Percentiles rank a stretch among this genome's conserved stretches.
These are phyloP conservation scores for Drosophila borborema DNA, from an alignment of 2,888 invertebrate genomes.

Conservation along the genomic window DNA sequence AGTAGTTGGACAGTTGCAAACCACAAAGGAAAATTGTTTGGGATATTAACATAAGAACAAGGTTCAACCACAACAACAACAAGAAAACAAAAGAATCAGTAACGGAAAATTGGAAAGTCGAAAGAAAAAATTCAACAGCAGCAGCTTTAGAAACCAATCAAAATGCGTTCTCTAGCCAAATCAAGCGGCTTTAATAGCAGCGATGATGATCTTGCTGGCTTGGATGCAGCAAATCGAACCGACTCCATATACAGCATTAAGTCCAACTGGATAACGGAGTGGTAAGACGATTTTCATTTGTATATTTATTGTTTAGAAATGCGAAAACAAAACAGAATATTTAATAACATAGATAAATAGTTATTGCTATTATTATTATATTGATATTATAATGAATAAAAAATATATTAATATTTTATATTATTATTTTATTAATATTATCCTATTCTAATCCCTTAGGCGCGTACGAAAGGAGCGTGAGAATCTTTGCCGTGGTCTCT, in stretches of 20 bases:
- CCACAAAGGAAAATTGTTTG: slow-evolving; percentile 50
- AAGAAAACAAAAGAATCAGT: not conserved
- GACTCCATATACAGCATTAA: slow-evolving; percentile 91
- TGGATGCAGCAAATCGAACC: slow-evolving; percentile 86
- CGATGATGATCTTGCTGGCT: slow-evolving; percentile 84
- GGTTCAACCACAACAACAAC: slow-evolving; percentile 6
- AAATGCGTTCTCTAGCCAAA: slow-evolving; percentile 65
- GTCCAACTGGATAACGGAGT: slow-evolving; percentile 91
- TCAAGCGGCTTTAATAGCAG: slow-evolving; percentile 52
- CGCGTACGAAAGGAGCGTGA: slow-evolving; percentile 91
- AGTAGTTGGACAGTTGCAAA: slow-evolving; percentile 32
- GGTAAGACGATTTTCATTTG: slow-evolving; percentile 86
- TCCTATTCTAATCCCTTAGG: slow-evolving; percentile 85
- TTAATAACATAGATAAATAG: too few relatives aligned
- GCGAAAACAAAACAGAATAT: too few relatives aligned
- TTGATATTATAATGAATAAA: too few relatives aligned
- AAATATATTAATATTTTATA: too few relatives aligned
- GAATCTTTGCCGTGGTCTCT: slow-evolving; percentile 89
- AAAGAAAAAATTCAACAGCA: not conserved
- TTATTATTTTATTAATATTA: too few relatives aligned
- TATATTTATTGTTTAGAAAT: too few relatives aligned
- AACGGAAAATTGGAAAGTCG: not conserved
- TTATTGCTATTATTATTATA: too few relatives aligned
- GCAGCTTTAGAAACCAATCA: slow-evolving; percentile 12
- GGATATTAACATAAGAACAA: slow-evolving; percentile 49